These are phyloP conservation scores for Clarias macrocephalus DNA, from an alignment of 2,113 vertebrate genomes.

Conservation along the genomic window DNA sequence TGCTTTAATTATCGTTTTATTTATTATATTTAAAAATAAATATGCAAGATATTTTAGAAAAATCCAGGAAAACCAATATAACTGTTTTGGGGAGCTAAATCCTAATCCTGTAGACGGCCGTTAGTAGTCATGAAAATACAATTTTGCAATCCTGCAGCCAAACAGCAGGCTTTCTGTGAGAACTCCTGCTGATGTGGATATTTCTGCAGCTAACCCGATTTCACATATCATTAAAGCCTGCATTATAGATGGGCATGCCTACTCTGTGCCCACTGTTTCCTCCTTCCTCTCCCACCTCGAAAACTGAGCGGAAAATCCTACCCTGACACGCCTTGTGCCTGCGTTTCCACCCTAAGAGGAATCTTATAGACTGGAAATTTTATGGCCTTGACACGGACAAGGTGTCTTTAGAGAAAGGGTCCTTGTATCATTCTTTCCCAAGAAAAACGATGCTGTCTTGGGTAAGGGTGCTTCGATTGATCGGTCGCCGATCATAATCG, in stretches of 20 bases:
- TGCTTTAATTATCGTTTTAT: no score
- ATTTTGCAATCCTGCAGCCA: not conserved
- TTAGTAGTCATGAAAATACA: not conserved
- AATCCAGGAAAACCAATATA: not conserved
- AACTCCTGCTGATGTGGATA: not conserved
- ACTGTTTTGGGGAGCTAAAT: not conserved
- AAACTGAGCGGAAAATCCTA: not conserved
- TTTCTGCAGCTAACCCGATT: not conserved
- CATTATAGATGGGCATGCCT: not conserved
- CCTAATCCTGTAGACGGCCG: not conserved
- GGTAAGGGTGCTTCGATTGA: no score
- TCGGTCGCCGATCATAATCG: no score
- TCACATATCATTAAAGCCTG: not conserved
- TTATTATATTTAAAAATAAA: not conserved
- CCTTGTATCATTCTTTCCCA: not conserved
- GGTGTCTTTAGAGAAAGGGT: not conserved
- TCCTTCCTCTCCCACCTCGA: not conserved
- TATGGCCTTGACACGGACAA: not conserved
- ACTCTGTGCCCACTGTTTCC: not conserved
- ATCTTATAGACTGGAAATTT: not conserved
- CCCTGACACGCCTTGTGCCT: not conserved
- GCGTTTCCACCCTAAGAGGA: not conserved
- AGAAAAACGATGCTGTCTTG: not conserved
- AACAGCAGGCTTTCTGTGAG: not conserved
- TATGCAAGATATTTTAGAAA: not conserved